Evolutionary conservation across 92 coral and sea anemone species (phyloP), one percentile per base, ranked within the genome.

Genomic region (Bergia puertoricense): DNA sequence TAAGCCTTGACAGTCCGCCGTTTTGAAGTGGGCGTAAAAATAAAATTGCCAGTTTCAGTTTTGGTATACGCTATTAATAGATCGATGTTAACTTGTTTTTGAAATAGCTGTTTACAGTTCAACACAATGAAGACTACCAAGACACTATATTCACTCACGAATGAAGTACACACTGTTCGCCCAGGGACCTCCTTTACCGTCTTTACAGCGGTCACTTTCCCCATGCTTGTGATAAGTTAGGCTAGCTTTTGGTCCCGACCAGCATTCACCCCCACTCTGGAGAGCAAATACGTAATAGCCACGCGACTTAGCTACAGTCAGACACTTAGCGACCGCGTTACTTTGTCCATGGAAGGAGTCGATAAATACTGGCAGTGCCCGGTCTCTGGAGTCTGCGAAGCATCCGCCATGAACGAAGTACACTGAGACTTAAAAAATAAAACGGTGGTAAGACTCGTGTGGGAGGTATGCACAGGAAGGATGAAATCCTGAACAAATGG

Each of bases 231-330:
- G 77, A 50, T 75, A 89, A 1, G 88, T 79, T 36, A 13, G 22
- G 38, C 77, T 54, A 62, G 89, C 91, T 14, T 80, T 10, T 23
- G 91, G 74, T 14, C 91, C 91, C 45, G 88, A 83, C 91, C 91
- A 85, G 67, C 91, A 89, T n/a, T 85, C 91, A 2, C 91, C 91
- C 62, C 87, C 87, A 84, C 87, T 71, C 66, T 84, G 87, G 30
- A 84, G 78, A 15, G 45, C 87, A 71, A 84, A 84, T 38, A 72
- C 87, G 62, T 46, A 4, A 84, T 8, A 84, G 8, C 77, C 78
- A 71, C 77, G 87, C 71, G 79, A 71, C 77, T 18, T 84, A 36
- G 46, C 87, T 16, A 79, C 87, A 36, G 59, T 30, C 2, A 72
- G 30, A 46, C 87, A 84, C 46, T 84, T 84, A 15, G 87, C 46